Evolutionary conservation across 2,888 invertebrate genomes (phyloP), one percentile per base, ranked within the genome.

Genomic region (Xanthostigma xanthostigma): DNA sequence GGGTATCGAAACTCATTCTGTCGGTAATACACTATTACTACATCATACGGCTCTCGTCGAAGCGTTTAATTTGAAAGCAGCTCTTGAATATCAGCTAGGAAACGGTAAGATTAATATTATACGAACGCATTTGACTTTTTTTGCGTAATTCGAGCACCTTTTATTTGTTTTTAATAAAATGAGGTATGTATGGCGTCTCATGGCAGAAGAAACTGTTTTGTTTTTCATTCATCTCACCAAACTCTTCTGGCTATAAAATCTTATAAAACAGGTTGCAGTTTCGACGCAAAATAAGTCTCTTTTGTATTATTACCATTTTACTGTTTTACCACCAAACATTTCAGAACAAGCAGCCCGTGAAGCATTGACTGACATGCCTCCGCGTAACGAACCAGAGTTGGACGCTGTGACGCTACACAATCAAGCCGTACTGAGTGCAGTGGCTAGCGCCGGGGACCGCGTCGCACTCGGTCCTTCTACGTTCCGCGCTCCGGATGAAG

Each of bases 391-490:
- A 66, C 93, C 94, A 62, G 98, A 98, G 70, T 69, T 97, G 54
- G 98, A 98, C 67, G 94, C 95, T 5, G 92, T 98, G 0, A 96
- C 97, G 5, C 73, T 98, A 39, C 98, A 98, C 64, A 98, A 98
- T 65, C 87, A 96, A 68, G 97, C 96, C 0, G 70, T 98, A 39
- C 79, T 86, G 70, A 68, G 68, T 53, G 37, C 37, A 40, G 35
- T 43, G 9, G 33, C 34, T 6, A 41, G 14, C 35, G 41, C 40
- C 36, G 46, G 46, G 14, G 13, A 41, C 14, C 35, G 34, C 11
- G 35, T 46, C 3, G 36, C 12, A 41, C 36, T 14, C 14, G 34
- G 33, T 33, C 44, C 44, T 12, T 76, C 77, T 0, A 90, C 91
- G 53, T 90, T 93, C 70, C 92, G 93, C 54, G 72, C 77, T 36